Evolutionary conservation across 2,797 vertebrate genomes (phyloP), one percentile per base, ranked within the genome.

Genomic region (Danio jaintianensis): DNA sequence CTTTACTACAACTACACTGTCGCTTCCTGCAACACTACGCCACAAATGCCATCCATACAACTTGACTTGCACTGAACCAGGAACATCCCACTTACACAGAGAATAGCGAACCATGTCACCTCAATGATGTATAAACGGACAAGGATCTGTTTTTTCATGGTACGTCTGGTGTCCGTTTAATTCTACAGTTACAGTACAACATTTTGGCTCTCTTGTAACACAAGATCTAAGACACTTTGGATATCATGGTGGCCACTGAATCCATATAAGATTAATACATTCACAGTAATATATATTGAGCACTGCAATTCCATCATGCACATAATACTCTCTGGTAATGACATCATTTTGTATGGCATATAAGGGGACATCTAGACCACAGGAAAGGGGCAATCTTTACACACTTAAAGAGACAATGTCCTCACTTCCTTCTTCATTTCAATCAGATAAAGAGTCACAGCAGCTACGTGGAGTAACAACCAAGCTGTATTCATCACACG

Each of bases 151-250:
- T 29, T 88, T 64, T 82, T 88, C 89, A 84, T 83, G 83, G 83
- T 89, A 88, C 15, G 71, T 89, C 91, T 89, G 90, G 86, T 85
- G 83, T n/a, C 83, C 86, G 88, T 95, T 94, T 94, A 94, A 95
- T 94, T 86, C 92, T 94, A 91, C 47, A 79, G 83, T 92, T 29
- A 91, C 90, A 92, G 86, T 90, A 94, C 93, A 94, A 78, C 84
- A 68, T 81, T 83, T 84, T 83, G 78, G 66, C 73, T 48, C 22
- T 61, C 75, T 64, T 59, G 52, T 80, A 88, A 89, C 88, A 93
- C 88, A 91, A 88, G 85, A 86, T 79, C 86, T 84, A 87, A 70
- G 84, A 91, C 88, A 92, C 81, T 89, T 83, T 89, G 81, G 86
- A 82, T 88, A 86, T 89, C 74, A 90, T 88, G 85, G 74, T 64